Conservation (phyloP, 2,113 vertebrate species). For the Myrmecobius fasciatus region DNA sequence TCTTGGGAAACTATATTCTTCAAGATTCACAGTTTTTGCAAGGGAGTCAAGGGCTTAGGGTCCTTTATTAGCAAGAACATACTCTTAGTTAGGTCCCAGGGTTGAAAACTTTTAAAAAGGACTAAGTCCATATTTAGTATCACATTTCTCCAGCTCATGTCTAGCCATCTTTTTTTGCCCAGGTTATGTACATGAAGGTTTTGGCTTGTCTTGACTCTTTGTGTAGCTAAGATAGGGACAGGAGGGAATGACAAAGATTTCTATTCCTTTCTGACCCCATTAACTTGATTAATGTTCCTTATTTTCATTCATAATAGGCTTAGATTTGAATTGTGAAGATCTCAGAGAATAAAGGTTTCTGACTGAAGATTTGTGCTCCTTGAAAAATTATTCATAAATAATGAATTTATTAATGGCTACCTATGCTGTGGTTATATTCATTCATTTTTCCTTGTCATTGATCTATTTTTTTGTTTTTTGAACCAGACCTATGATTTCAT, state of each 20-base stretch:
- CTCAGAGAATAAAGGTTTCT: not conserved
- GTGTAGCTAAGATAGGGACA: not conserved
- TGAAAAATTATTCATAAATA: not conserved
- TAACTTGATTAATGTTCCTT: not conserved
- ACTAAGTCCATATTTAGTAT: not conserved
- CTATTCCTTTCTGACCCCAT: not conserved
- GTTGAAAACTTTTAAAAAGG: not conserved
- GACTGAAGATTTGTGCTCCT: not conserved
- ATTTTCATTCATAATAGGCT: slow-evolving; percentile 13
- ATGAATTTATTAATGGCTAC: not conserved
- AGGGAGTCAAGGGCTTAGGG: not conserved
- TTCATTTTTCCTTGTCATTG: not conserved
- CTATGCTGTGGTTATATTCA: not conserved
- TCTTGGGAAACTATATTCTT: not conserved
- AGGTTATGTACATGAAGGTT: not conserved
- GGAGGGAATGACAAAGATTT: not conserved
- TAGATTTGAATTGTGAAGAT: slow-evolving; percentile 13
- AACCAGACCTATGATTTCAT: not conserved
- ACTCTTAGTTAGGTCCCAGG: too few relatives aligned
- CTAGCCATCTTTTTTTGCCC: not conserved
- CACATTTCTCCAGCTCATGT: not conserved
- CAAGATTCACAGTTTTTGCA: not conserved
- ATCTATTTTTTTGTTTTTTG: not conserved
- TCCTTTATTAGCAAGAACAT: too few relatives aligned
- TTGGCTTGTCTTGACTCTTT: not conserved